Conservation (phyloP, 1,140 invertebrate genomes). For the Carposina sasakii region DNA sequence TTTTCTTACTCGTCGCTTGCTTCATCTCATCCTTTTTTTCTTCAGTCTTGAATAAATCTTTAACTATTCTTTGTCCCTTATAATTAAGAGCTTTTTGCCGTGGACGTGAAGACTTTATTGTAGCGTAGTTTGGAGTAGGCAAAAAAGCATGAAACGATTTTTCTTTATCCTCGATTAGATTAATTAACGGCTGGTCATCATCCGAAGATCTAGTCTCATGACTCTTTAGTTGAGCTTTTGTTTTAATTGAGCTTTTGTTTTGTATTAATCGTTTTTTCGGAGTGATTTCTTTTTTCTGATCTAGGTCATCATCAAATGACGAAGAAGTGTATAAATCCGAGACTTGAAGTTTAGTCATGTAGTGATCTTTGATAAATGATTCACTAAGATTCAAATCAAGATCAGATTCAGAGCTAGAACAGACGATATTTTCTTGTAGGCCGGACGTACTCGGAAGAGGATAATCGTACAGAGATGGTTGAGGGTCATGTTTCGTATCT, state of each 20-base stretch:
- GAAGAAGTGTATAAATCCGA: neutral
- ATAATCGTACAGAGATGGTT: neutral
- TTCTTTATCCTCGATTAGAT: constrained; percentile 11
- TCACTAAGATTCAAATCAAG: neutral
- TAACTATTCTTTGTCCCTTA: constrained; percentile 19
- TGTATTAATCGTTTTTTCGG: constrained; percentile 2
- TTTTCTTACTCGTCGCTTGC: constrained; percentile 15
- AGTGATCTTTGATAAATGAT: neutral
- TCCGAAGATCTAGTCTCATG: constrained; percentile 12
- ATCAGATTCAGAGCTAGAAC: constrained; percentile 5
- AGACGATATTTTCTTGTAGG: neutral
- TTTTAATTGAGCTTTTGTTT: neutral
- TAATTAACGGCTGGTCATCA: constrained; percentile 14
- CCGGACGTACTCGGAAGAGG: neutral
- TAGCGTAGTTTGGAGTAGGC: constrained; percentile 27
- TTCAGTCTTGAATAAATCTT: constrained; percentile 25
- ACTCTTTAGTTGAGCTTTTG: constrained; percentile 10
- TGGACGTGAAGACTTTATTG: constrained; percentile 12
- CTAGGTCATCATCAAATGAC: neutral
- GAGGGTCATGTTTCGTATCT: neutral
- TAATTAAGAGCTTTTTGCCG: constrained; percentile 27
- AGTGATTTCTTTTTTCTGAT: constrained; percentile 1
- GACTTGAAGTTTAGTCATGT: neutral
- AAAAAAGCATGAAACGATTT: constrained; percentile 20
- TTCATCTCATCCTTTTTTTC: constrained; percentile 11